Evolutionary conservation across 1,140 invertebrate species (phyloP), one percentile per base, ranked within the genome.

Genomic region (Nasonia longicornis): DNA sequence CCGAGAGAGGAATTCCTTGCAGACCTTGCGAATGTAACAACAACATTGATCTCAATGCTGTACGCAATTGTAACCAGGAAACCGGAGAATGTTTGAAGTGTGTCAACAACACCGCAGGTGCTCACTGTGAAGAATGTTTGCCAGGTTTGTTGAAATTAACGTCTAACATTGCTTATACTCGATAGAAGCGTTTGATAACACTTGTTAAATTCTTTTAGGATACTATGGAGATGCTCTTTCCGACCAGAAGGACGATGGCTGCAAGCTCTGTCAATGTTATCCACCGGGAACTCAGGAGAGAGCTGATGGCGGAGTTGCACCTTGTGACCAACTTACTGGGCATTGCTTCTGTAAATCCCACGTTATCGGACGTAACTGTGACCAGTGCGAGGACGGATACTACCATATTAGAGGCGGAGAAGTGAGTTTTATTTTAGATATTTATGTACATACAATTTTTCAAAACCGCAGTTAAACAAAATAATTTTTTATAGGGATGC

Each of bases 61-160:
- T 99, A 29, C 96, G 96, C 67, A 98, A 98, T 89, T 98, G 97
- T 87, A 96, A 98, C 87, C 92, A 97, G 58, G 96, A 95, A 14
- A 97, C 96, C 31, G 98, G 98, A 64, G 95, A 98, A 88, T 99
- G 98, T 93, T 89, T 98, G 0, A 99, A 98, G 87, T 99, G 98
- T 89, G 98, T 99, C 80, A 96, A 99, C 88, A 98, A 98, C 86
- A 99, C 98, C 3, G 97, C 94, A 38, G 98, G 98, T 3, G 88
- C 92, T 12, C 93, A 94, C 84, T 97, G 98, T 89, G 97, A 99
- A 83, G 94, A 95, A 86, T 99, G 98, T 91, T 90, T 98, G 81
- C 93, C 95, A 75, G 97, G 96, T 95, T 88, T 88, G 86, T 84
- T 22, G 69, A 26, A 63, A 78, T 73, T 63, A 38, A 67, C 38